Percentiles rank a stretch among this genome's conserved stretches.
phyloP scores from a whole-genome alignment of 2,797 vertebrate genomes.

The Columba guinea region DNA sequence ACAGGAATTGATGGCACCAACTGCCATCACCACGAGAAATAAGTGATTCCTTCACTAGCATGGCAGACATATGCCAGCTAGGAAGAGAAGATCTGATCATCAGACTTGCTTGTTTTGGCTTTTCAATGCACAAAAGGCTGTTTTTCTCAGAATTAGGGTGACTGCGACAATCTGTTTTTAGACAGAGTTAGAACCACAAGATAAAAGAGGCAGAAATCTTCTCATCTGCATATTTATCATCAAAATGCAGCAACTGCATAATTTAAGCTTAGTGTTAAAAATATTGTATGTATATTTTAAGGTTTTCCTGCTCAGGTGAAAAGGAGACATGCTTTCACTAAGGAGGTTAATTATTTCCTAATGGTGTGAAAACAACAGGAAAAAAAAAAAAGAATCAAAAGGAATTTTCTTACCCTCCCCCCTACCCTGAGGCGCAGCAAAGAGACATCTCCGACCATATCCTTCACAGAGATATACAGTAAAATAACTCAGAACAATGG shows the following conservation, averaged over 20 bases:
- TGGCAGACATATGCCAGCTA: conserved; percentile 60
- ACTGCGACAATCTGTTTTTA: conserved; percentile 73
- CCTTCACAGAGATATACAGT: neutral
- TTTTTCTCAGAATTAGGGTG: conserved; percentile 70
- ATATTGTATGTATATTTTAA: conserved; percentile 75
- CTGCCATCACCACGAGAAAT: conserved; percentile 33
- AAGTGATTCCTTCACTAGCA: conserved; percentile 61
- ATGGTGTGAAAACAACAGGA: conserved; percentile 71
- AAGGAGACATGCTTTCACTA: conserved; percentile 72
- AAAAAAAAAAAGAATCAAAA: conserved; percentile 52
- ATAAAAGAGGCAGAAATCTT: conserved; percentile 61
- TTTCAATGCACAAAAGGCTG: conserved; percentile 66
- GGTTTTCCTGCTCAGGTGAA: conserved; percentile 66
- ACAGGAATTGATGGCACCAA: conserved; percentile 62
- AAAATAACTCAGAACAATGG: neutral
- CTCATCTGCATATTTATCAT: conserved; percentile 74
- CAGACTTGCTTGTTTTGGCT: conserved; percentile 62
- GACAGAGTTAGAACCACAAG: conserved; percentile 61
- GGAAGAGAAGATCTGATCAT: conserved; percentile 55
- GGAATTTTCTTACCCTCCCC: conserved; percentile 61
- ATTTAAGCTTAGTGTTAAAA: conserved; percentile 77
- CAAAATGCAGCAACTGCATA: conserved; percentile 76
- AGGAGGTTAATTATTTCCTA: conserved; percentile 80
- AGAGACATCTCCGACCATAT: conserved; percentile 19
- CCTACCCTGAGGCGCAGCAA: neutral